Conservation (phyloP, 1,140 invertebrate genomes). For the Micrasema minimum region DNA sequence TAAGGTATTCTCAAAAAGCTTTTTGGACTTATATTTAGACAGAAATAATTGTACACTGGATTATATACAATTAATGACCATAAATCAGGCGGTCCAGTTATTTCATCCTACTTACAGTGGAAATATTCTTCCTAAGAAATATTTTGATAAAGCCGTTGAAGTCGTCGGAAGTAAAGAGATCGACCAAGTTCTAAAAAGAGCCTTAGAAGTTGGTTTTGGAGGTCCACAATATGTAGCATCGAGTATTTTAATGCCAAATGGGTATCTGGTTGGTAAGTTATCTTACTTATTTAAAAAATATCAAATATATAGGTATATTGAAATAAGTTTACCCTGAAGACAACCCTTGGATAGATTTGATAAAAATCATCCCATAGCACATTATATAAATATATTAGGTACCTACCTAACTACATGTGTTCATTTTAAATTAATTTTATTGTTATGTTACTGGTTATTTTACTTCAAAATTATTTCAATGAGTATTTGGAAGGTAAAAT, state of each 20-base stretch:
- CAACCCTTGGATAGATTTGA: no score
- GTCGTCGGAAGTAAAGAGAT: conserved; percentile 3
- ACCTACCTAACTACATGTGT: no score
- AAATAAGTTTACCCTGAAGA: no score
- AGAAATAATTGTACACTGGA: conserved; percentile 61
- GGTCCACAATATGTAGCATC: conserved; percentile 42
- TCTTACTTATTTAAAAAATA: conserved; percentile 16
- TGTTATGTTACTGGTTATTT: no score
- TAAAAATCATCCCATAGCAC: no score
- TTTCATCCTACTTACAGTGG: conserved; percentile 65
- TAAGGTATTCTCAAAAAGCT: conserved; percentile 64
- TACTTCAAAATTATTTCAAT: no score
- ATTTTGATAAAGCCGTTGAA: conserved; percentile 24
- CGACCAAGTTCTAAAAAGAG: conserved; percentile 9
- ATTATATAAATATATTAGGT: no score
- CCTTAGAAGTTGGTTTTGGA: conserved; percentile 33
- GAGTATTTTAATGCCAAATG: conserved; percentile 41
- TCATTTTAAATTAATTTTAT: no score
- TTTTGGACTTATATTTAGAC: conserved; percentile 60
- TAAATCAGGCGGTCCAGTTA: conserved; percentile 68
- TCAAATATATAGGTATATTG: no score
- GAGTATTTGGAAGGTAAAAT: no score
- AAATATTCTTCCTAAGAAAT: conserved; percentile 55
- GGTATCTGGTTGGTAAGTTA: conserved; percentile 43
- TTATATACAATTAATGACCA: conserved; percentile 64